Base-by-base conservation (phyloP, 1,140 invertebrate species). In the Venturia canescens region DNA sequence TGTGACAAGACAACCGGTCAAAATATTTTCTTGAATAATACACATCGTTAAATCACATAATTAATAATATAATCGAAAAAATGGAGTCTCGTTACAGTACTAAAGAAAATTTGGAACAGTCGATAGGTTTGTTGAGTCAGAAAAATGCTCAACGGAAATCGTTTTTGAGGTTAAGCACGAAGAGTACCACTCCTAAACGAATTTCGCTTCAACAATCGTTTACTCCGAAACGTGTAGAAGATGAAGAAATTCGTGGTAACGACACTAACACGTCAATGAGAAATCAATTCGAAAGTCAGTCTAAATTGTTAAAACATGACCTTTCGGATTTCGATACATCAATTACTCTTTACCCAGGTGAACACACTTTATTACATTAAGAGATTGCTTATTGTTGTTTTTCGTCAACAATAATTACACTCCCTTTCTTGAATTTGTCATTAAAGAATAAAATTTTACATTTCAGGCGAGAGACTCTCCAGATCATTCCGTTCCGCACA, bases 101-200 rank as follows among this genome's bases (percentile, higher is more conserved):
- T 0, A 80, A 74, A 6, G 84, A 84, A 11, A 82, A 80, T 29
- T 69, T 87, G 3, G 85, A 86, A 0, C 78, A 81, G 13, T 87
- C 86, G 0, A 77, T 87, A 60, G 72, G 81, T 13, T 63, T 84
- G 21, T 72, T 86, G 34, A 83, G 77, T 67, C 83, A 82, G 50
- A 83, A 86, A 23, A 87, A 80, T 21, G 27, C 29, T 26, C 84
- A 84, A n/a, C 80, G 84, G 26, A 85, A 80, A 31, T 83, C 86
- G 23, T 85, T 87, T 82, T 80, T 87, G 53, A 87, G 86, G 81
- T 87, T 87, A 86, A 83, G 74, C n/a, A 76, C 71, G 2, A 86
- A 86, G 21, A 82, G 77, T 21, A 82, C 60, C 0, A 84, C 86
- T 15, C 84, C 83, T 0, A 84, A 48, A 16, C 83, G 85, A 48